Evolutionary conservation across 2,888 invertebrate species (phyloP).

Genomic region (Poecilobothrus nobilitatus): DNA sequence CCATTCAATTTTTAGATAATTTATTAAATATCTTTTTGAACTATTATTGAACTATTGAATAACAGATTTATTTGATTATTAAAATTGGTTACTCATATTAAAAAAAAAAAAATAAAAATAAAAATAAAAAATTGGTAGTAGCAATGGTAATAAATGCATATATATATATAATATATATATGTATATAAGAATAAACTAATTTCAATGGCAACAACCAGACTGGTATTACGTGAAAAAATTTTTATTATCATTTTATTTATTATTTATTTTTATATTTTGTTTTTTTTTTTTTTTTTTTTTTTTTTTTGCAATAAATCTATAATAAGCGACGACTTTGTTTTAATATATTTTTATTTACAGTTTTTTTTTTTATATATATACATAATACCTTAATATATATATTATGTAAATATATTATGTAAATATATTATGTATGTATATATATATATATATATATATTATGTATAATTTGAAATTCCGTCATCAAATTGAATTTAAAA

Average conservation of each 20-base stretch:
- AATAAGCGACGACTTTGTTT: not conserved
- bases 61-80: no score
- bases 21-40: no score
- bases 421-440: no score
- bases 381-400: no score
- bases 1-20: no score
- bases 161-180: no score
- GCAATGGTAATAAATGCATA: no score
- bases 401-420: no score
- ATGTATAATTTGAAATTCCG: not conserved
- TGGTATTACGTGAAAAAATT: not conserved
- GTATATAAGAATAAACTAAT: not conserved
- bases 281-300: not conserved
- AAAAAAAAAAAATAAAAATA: not conserved
- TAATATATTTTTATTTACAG: not conserved
- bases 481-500: slow-evolving; percentile 1
- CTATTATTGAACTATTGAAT: no score
- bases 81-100: not conserved
- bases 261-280: not conserved
- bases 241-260: not conserved
- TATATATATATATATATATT: not conserved
- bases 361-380: not conserved
- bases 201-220: slow-evolving; percentile 1
- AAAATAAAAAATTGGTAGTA: no score
- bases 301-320: not conserved